Evolutionary conservation across 2,113 vertebrate genomes (phyloP).

Genomic region (Tragelaphus scriptus): DNA sequence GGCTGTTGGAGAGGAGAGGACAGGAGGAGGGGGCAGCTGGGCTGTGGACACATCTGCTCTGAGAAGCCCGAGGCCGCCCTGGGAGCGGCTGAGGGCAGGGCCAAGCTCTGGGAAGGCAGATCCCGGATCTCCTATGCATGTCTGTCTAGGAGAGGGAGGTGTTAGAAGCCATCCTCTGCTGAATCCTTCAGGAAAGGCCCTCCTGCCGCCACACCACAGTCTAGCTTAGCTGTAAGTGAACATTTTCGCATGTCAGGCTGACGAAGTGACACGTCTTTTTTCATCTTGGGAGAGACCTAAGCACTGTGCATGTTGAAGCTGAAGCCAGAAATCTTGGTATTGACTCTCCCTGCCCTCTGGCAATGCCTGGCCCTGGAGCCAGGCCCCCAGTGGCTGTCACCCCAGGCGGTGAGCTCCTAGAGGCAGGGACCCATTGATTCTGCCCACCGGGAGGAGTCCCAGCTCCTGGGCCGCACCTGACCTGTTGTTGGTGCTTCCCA

Average conservation of each 20-base stretch:
- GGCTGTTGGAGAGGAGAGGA: neutral
- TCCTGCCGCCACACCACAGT: rapidly evolving
- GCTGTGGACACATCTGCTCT: neutral
- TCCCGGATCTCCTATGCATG: rapidly evolving
- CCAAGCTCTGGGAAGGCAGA: neutral
- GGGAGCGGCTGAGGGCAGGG: rapidly evolving
- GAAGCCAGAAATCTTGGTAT: neutral
- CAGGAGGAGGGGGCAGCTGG: neutral
- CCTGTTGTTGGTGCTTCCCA: rapidly evolving
- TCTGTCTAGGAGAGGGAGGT: neutral
- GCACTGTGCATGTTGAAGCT: neutral
- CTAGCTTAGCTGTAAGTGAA: neutral
- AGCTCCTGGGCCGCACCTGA: too few species aligned
- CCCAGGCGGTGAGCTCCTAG: neutral
- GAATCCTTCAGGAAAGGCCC: neutral
- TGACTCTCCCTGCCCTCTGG: neutral
- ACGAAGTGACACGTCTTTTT: neutral
- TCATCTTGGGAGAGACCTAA: neutral
- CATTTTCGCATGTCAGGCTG: rapidly evolving
- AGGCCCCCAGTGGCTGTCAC: rapidly evolving
- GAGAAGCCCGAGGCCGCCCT: neutral
- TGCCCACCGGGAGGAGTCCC: neutral
- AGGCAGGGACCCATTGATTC: too few species aligned
- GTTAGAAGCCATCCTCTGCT: neutral
- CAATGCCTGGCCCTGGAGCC: neutral